These are phyloP conservation scores for Etheostoma nigrum DNA, from an alignment of 2,797 vertebrate species.

Conservation along the genomic window DNA sequence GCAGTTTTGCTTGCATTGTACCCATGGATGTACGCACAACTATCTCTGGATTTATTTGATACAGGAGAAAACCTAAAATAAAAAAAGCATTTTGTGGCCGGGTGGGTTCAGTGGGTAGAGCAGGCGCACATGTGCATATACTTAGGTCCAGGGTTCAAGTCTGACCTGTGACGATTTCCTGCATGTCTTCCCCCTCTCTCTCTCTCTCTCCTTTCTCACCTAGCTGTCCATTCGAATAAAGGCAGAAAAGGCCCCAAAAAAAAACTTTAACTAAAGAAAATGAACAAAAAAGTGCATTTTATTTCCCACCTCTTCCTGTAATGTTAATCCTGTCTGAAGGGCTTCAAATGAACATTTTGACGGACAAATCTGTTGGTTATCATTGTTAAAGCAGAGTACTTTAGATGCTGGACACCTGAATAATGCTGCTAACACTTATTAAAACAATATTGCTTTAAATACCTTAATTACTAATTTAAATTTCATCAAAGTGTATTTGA, in stretches of 20 bases:
- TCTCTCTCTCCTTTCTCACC: too few relatives aligned
- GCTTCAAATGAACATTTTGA: neutral
- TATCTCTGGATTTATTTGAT: neutral
- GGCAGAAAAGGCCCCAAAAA: neutral
- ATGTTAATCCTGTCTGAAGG: neutral
- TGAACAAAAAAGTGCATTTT: neutral
- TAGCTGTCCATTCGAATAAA: too few relatives aligned
- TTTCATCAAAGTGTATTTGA: rapidly evolving
- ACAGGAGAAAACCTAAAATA: neutral
- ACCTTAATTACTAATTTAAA: neutral
- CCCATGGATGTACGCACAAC: neutral
- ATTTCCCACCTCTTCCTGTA: neutral
- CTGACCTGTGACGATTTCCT: too few relatives aligned
- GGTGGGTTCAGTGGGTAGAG: too few relatives aligned
- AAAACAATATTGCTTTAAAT: neutral
- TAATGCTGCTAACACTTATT: neutral
- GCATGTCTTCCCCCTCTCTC: too few relatives aligned
- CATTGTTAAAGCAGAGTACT: neutral
- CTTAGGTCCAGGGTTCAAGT: too few relatives aligned
- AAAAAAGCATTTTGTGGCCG: too few relatives aligned
- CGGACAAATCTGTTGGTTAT: neutral
- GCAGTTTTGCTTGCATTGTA: too few relatives aligned
- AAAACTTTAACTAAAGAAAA: too few relatives aligned
- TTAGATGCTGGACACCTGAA: neutral
- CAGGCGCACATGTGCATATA: too few relatives aligned